Evolutionary conservation across 2,888 invertebrate species (phyloP).

Genomic region (Balanococcus diminutus): DNA sequence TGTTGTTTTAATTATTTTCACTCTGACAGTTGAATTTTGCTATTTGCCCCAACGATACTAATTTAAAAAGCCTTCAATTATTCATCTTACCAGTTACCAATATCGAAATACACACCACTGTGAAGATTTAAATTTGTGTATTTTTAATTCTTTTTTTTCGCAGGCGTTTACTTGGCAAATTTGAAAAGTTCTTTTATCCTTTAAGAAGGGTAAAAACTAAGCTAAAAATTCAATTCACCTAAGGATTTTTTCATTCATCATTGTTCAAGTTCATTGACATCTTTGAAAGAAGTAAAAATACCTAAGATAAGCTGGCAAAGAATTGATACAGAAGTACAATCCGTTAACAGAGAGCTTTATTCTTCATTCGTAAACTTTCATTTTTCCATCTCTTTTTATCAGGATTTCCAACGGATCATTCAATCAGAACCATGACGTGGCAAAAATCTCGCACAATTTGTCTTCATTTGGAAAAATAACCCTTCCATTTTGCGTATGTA

Average conservation of each 20-base stretch:
- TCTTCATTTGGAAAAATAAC: conserved; percentile 35
- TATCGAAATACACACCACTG: neutral
- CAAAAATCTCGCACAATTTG: conserved; percentile 12
- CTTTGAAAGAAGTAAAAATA: neutral
- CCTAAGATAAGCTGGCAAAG: neutral
- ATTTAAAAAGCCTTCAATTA: neutral
- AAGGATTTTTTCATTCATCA: neutral
- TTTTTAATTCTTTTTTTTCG: neutral
- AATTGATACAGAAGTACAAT: neutral
- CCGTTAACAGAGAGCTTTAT: neutral
- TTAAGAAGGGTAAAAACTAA: neutral
- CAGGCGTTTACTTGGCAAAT: neutral
- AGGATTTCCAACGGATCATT: neutral
- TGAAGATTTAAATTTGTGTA: neutral
- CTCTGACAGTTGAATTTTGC: neutral
- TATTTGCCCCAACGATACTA: neutral
- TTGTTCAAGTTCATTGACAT: neutral
- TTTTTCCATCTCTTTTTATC: neutral
- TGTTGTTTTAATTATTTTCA: neutral
- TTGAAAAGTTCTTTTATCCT: neutral
- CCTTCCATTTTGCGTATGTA: conserved; percentile 19
- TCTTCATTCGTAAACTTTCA: neutral
- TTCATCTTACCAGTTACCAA: neutral
- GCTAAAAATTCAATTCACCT: neutral
- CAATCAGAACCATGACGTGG: neutral